Evolutionary conservation across 2,113 vertebrate species (phyloP), one percentile per base, ranked within the genome.

Genomic region (Gobius niger): DNA sequence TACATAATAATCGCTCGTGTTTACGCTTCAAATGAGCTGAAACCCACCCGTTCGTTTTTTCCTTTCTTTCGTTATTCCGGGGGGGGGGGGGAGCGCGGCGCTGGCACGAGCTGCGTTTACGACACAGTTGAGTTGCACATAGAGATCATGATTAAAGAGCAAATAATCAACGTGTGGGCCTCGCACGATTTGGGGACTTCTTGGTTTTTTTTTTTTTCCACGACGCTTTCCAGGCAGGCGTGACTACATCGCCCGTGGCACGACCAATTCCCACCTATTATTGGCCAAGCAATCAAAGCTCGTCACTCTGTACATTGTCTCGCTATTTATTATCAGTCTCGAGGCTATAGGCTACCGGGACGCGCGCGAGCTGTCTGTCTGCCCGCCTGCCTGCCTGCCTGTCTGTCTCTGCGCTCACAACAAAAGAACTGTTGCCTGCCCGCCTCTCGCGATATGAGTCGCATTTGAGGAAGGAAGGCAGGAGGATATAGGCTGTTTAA

Each of bases 391-490:
- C 53, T 70, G 65, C 65, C 56, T 68, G 77, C 79, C 72, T 69
- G 10, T 68, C 71, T 67, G 57, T 69, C 12, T 68, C 71, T 67
- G 57, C 74, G 67, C 69, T 68, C 60, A 78, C 61, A 83, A 68
- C 50, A 70, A 63, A 53, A 7, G 12, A 63, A 34, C 14, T 34
- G 59, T 46, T 61, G 6, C 42, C 62, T 53, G 6, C 44, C 65
- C 50, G 4, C 47, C 24, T 34, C 24, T 34, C 24, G 24, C 2
- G 5, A 34, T 34, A 53, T 79, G 76, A 82, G 67, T 78, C 63
- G 79, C 78, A 71, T 88, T 87, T 88, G 88, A 86, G 81, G 76
- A 73, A 83, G 89, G 69, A 73, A 83, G 89, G 69, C 85, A 84
- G 91, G 24, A 34, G 24, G 24, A 34, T 34, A 49, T 49, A 49